A percentile compares a stretch with the other conserved stretches of the same genome.
These are phyloP conservation scores for Andrena fulva DNA, from an alignment of 2,888 invertebrate genomes.

Conservation along the genomic window DNA sequence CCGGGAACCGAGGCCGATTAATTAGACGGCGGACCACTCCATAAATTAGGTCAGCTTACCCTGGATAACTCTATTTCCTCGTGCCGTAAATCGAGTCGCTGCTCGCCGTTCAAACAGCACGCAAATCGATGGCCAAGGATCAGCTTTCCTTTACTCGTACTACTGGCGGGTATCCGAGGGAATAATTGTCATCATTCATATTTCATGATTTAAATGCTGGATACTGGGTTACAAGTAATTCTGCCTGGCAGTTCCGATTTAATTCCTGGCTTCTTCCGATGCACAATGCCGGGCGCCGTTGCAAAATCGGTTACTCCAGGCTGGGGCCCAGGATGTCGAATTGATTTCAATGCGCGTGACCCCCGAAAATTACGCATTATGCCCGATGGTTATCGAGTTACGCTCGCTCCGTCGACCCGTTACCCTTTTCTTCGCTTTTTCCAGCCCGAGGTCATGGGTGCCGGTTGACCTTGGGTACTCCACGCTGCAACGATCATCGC, in stretches of 20 bases:
- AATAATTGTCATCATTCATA: too few species aligned
- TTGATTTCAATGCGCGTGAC: slow-evolving; percentile 21
- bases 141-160: neutral
- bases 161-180: neutral
- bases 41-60: slow-evolving; percentile 50
- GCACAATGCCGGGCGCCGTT: too few species aligned
- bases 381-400: slow-evolving; percentile 48
- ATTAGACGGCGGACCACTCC: slow-evolving; percentile 44
- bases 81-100: slow-evolving; percentile 10
- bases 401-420: slow-evolving; percentile 33
- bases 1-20: slow-evolving; percentile 63
- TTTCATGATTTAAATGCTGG: too few species aligned
- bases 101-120: neutral
- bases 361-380: slow-evolving; percentile 25
- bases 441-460: slow-evolving; percentile 56
- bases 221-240: too few species aligned
- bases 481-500: slow-evolving; percentile 33
- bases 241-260: too few species aligned
- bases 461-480: slow-evolving; percentile 51
- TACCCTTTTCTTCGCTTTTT: slow-evolving; percentile 49
- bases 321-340: neutral
- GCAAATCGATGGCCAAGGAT: neutral
- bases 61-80: slow-evolving; percentile 32
- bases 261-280: too few species aligned
- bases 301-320: neutral